phyloP scores from a whole-genome alignment of 2,797 vertebrate species.

The Aldrovandia affinis region DNA sequence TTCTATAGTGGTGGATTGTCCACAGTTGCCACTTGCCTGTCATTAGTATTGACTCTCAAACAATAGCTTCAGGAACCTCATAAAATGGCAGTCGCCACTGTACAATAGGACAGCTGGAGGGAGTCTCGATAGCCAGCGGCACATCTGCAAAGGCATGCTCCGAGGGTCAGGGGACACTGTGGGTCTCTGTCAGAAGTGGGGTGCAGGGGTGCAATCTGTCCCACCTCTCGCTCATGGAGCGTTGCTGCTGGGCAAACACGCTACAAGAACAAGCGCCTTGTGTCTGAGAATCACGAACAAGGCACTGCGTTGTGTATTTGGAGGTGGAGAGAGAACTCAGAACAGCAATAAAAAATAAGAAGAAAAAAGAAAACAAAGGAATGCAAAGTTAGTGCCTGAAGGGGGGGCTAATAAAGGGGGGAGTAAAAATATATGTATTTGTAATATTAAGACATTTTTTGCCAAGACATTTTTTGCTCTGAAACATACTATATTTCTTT shows the following conservation, averaged over 20 bases:
- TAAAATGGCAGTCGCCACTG: neutral
- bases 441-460: neutral
- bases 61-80: neutral
- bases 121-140: neutral
- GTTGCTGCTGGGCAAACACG: neutral
- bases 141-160: neutral
- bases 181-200: neutral
- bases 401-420: neutral
- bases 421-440: neutral
- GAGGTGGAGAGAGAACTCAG: neutral
- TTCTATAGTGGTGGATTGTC: neutral
- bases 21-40: neutral
- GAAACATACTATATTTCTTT: neutral
- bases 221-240: neutral
- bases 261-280: neutral
- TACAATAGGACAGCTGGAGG: slow-evolving; percentile 3
- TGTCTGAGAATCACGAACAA: neutral
- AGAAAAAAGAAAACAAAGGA: neutral
- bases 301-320: neutral
- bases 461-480: neutral
- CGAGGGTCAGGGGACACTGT: neutral
- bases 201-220: neutral
- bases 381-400: neutral
- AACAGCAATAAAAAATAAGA: neutral
- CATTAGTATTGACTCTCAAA: neutral